Evolutionary conservation across 2,888 invertebrate genomes (phyloP).

Genomic region (Lepidochitona cinerea): DNA sequence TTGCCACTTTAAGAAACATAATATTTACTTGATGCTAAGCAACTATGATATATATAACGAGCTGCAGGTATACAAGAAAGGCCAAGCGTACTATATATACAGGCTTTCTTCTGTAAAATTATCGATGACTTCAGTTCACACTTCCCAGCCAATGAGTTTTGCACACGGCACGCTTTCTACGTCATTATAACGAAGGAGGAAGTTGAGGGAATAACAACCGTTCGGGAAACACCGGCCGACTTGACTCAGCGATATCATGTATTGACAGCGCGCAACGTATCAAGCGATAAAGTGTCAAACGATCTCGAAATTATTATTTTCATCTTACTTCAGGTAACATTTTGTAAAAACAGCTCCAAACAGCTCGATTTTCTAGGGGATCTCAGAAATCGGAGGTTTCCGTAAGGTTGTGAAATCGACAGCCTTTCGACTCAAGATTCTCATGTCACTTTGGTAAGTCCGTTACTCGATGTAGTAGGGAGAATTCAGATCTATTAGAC

Average conservation of each 20-base stretch:
- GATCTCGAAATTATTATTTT: too few species aligned
- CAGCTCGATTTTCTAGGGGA: not conserved
- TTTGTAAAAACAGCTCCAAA: too few species aligned
- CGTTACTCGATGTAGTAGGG: not conserved
- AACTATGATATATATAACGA: too few species aligned
- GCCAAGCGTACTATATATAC: too few species aligned
- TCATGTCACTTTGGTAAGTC: constrained; percentile 8
- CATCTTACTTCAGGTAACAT: too few species aligned
- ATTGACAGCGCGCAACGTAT: too few species aligned
- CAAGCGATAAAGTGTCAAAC: too few species aligned
- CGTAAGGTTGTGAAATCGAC: not conserved
- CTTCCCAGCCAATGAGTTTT: not conserved
- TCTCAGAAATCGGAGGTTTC: not conserved
- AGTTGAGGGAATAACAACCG: not conserved
- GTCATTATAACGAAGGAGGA: not conserved
- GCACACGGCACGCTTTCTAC: not conserved
- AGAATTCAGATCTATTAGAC: not conserved
- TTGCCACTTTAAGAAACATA: too few species aligned
- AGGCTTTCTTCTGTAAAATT: too few species aligned
- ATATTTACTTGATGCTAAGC: too few species aligned
- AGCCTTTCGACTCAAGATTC: not conserved
- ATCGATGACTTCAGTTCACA: too few species aligned
- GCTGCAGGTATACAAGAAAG: too few species aligned
- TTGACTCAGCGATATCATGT: not conserved
- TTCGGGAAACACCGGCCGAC: constrained; percentile 1